Evolutionary conservation across 2,888 invertebrate genomes (phyloP), one percentile per base, ranked within the genome.

Genomic region (Oxyscelio sp.): DNA sequence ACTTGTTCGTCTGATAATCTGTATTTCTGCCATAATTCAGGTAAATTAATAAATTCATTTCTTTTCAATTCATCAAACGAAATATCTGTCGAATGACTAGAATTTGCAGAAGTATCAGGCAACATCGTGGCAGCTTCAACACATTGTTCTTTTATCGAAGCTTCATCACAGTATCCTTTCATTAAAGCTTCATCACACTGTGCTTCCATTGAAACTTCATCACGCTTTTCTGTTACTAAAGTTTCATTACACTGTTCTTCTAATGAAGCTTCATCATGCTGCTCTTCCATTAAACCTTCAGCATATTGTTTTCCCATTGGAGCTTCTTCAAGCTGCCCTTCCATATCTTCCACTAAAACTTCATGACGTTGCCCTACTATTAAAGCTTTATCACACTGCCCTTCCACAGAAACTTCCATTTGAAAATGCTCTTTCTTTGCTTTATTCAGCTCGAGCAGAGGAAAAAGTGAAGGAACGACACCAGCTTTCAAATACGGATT

Each of bases 1-100:
- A n/a, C n/a, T n/a, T n/a, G n/a, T n/a, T n/a, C n/a, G n/a, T 70
- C 68, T 54, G 56, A 70, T 21, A 70, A 56, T 19, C 8, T 56
- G 19, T 56, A 70, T 50, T 21, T 56, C 21, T 70, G 68, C 45
- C 68, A 70, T 11, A 70, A 56, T 43, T 56, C 56, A 43, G 68
- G 56, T 27, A 54, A 56, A 4, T 38, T 38, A 19, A 17, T 17
- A 45, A 56, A 27, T 45, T 70, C 31, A 13, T 13, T 45, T 19
- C 6, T 70, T 24, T 19, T 45, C n/a, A 56, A 70, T n/a, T 56
- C 43, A 24, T 70, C n/a, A 50, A 50, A 65, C 15, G 38, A 27
- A 50, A 50, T n/a, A 50, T 50, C n/a, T 6, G n/a, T 34, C 13
- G 31, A 17, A 48, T 15, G 24, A 43, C 31, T 43, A 5, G 5